These are phyloP conservation scores for Eueremaeus valkanovi DNA, from an alignment of 2,888 invertebrate genomes.

Conservation along the genomic window DNA sequence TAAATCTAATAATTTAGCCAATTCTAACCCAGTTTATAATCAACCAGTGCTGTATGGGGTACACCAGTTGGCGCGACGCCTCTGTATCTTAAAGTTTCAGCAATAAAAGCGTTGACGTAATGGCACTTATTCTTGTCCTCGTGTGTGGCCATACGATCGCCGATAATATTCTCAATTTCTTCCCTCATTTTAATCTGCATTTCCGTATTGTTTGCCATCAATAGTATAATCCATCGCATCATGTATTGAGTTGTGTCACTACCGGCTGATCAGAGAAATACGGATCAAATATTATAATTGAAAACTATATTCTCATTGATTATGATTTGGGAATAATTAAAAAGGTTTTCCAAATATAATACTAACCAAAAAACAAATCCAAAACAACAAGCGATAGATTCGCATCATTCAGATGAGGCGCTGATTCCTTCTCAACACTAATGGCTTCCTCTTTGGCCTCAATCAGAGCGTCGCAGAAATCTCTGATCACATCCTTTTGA, in stretches of 20 bases:
- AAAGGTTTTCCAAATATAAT: background rate
- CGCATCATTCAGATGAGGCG: background rate
- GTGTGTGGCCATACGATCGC: background rate
- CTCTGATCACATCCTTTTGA: slow-evolving; percentile 80
- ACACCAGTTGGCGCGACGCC: background rate
- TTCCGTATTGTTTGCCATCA: slow-evolving; percentile 1
- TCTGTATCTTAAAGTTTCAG: background rate
- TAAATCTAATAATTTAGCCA: no score
- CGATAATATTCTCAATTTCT: background rate
- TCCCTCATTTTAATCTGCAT: background rate
- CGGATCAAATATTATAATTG: background rate
- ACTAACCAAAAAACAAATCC: slow-evolving; percentile 35
- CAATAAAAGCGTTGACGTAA: slow-evolving; percentile 3
- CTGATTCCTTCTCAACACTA: background rate
- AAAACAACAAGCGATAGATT: slow-evolving; percentile 7
- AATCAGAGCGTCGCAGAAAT: slow-evolving; percentile 22
- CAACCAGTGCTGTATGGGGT: background rate
- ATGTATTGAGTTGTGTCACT: slow-evolving; percentile 4
- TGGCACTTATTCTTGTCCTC: background rate
- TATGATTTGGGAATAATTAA: background rate
- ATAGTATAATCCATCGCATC: slow-evolving; percentile 26
- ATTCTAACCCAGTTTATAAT: background rate
- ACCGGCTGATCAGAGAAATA: background rate
- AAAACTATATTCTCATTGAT: background rate
- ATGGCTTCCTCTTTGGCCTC: slow-evolving; percentile 24